Conservation (phyloP, 2,797 vertebrate species). For the Sebastes vulpes region DNA sequence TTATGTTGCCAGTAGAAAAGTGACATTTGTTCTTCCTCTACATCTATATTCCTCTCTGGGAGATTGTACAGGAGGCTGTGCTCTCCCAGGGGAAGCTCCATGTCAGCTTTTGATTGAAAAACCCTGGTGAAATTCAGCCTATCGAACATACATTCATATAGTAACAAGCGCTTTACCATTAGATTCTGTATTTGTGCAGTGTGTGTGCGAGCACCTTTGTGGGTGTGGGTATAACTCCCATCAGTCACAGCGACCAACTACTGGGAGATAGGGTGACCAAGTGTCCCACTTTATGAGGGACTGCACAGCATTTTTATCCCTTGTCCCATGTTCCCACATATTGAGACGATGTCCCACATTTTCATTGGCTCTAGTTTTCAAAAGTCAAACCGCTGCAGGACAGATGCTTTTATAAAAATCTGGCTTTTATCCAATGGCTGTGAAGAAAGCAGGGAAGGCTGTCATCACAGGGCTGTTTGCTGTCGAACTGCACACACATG, state of each 20-base stretch:
- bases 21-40: neutral
- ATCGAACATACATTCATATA: slow-evolving; percentile 26
- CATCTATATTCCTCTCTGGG: slow-evolving; percentile 17
- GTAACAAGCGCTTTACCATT: neutral
- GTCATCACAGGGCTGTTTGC: too few relatives aligned
- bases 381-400: too few relatives aligned
- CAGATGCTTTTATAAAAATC: too few relatives aligned
- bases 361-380: too few relatives aligned
- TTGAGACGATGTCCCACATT: too few relatives aligned
- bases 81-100: slow-evolving; percentile 20
- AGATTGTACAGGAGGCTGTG: neutral
- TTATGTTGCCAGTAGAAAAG: slow-evolving; percentile 20
- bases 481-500: too few relatives aligned
- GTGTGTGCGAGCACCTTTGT: neutral
- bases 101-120: slow-evolving; percentile 20
- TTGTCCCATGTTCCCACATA: too few relatives aligned
- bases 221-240: neutral
- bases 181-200: neutral
- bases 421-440: too few relatives aligned
- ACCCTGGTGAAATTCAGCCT: slow-evolving; percentile 7
- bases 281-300: too few relatives aligned
- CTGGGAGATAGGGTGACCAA: too few relatives aligned
- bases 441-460: too few relatives aligned
- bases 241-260: slow-evolving; percentile 18
- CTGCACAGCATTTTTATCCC: too few relatives aligned